Conservation (phyloP, 2,797 vertebrate genomes). For the Hozukius guyotensis region DNA sequence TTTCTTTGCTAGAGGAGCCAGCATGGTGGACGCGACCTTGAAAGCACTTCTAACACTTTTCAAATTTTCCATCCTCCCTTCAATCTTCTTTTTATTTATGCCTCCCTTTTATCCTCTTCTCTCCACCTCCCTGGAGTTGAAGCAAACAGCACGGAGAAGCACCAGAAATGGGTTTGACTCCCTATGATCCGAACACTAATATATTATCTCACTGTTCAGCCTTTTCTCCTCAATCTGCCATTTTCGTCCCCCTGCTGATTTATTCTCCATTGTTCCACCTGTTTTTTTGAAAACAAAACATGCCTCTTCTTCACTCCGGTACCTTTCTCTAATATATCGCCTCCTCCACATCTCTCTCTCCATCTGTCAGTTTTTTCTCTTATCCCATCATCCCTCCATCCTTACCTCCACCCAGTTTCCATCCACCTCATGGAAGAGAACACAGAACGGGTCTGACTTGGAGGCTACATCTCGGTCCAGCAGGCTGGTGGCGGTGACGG, state of each 20-base stretch:
- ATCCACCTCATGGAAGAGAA: conserved; percentile 92
- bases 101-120: conserved; percentile 20
- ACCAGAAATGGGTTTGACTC: conserved; percentile 3
- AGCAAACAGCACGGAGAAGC: background rate
- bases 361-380: background rate
- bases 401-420: conserved; percentile 94
- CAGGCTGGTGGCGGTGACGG: conserved; percentile 90
- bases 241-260: background rate
- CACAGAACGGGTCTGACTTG: conserved; percentile 98
- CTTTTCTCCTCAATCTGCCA: conserved; percentile 7
- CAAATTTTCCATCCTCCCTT: background rate
- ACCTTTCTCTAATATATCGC: background rate
- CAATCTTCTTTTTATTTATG: conserved; percentile 9
- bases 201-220: background rate
- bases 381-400: background rate
- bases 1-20: background rate
- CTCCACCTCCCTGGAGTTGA: conserved; percentile 3
- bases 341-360: background rate
- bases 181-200: background rate
- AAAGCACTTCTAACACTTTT: conserved; percentile 25
- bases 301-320: background rate
- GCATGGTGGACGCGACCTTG: conserved; percentile 16
- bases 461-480: conserved; percentile 97
- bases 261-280: background rate
- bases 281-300: background rate